phyloP scores from a whole-genome alignment of 1,140 invertebrate genomes.

The Hyphantria cunea region DNA sequence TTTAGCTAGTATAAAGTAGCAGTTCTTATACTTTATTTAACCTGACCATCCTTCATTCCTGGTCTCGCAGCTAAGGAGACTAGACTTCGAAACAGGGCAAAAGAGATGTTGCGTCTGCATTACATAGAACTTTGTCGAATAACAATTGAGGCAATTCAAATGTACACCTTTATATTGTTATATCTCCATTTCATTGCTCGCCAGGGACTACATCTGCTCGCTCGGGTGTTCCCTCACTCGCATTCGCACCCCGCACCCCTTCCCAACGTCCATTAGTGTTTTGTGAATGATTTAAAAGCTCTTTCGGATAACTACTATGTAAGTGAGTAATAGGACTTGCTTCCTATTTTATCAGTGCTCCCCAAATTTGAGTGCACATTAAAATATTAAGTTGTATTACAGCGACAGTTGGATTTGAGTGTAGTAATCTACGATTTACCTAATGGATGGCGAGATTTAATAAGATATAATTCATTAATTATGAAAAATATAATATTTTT shows the following conservation, averaged over 20 bases:
- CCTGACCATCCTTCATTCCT: too few relatives aligned
- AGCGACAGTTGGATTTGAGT: neutral
- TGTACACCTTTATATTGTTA: slow-evolving; percentile 79
- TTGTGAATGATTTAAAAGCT: slow-evolving; percentile 82
- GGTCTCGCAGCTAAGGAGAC: too few relatives aligned
- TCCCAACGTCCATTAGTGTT: slow-evolving; percentile 81
- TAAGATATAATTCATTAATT: slow-evolving; percentile 13
- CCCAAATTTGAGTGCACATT: slow-evolving; percentile 80
- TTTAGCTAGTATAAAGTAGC: too few relatives aligned
- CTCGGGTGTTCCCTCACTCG: slow-evolving; percentile 40
- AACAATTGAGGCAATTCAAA: slow-evolving; percentile 74
- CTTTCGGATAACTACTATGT: slow-evolving; percentile 81
- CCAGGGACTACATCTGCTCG: slow-evolving; percentile 73
- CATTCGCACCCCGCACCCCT: slow-evolving; percentile 39
- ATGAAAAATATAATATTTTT: slow-evolving; percentile 23
- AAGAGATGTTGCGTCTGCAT: too few relatives aligned
- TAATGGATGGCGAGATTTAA: slow-evolving; percentile 24
- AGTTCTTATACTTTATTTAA: too few relatives aligned
- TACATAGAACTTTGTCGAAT: slow-evolving; percentile 37
- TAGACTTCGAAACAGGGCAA: too few relatives aligned
- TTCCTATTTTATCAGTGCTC: slow-evolving; percentile 80
- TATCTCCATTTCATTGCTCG: slow-evolving; percentile 79
- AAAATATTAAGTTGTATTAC: slow-evolving; percentile 65
- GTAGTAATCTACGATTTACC: slow-evolving; percentile 10
- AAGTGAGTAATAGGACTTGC: slow-evolving; percentile 81